These are phyloP conservation scores for Xylocampa areola DNA, from an alignment of 2,888 invertebrate genomes.

Conservation along the genomic window DNA sequence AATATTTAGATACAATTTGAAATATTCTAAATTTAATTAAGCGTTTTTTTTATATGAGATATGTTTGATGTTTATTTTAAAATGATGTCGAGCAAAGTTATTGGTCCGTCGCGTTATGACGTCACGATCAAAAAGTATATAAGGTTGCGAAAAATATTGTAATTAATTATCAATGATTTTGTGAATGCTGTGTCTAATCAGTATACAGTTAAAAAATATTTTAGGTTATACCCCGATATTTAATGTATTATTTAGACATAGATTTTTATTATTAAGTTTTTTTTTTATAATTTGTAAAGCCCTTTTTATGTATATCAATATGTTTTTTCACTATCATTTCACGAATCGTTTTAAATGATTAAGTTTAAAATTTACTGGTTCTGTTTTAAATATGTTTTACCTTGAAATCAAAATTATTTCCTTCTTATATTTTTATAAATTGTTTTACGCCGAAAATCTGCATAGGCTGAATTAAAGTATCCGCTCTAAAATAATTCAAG, in stretches of 20 bases:
- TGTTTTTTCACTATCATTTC: constrained; percentile 42
- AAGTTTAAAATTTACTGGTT: constrained; percentile 10
- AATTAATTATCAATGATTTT: constrained; percentile 47
- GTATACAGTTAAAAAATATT: constrained; percentile 33
- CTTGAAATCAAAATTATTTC: constrained; percentile 5
- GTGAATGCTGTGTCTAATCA: constrained; percentile 33
- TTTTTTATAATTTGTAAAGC: constrained; percentile 54
- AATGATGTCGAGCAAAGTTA: constrained; percentile 34
- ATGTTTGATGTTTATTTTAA: constrained; percentile 25
- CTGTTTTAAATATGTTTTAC: constrained; percentile 13
- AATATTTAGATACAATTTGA: constrained; percentile 43
- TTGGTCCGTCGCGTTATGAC: constrained; percentile 26
- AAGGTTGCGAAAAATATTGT: constrained; percentile 40
- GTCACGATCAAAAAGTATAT: constrained; percentile 54
- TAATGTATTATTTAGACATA: constrained; percentile 63
- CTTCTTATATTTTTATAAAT: constrained; percentile 11
- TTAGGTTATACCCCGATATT: constrained; percentile 57
- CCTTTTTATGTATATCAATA: constrained; percentile 49
- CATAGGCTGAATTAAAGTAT: constrained; percentile 35
- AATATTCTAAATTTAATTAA: constrained; percentile 42
- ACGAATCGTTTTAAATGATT: constrained; percentile 42
- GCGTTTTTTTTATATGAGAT: constrained; percentile 38
- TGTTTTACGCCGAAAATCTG: constrained; percentile 19
- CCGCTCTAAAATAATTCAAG: constrained; percentile 12
- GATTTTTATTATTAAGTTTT: constrained; percentile 56